Conservation (phyloP, 2,113 vertebrate species). For the Puma concolor region DNA sequence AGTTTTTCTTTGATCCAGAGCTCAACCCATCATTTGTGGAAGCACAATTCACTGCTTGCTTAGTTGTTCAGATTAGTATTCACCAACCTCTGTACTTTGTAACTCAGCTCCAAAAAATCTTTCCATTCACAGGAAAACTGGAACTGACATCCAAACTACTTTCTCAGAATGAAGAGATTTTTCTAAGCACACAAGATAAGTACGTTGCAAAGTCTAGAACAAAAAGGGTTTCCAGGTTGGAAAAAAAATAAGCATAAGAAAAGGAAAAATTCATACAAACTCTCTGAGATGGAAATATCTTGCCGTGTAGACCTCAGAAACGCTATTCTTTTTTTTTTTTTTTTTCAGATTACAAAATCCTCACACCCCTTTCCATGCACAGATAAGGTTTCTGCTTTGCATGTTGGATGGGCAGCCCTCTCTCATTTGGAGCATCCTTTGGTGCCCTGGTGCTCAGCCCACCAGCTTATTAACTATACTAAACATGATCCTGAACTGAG, state of each 20-base stretch:
- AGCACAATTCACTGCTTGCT: not conserved
- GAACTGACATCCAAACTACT: not conserved
- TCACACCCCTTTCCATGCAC: not conserved
- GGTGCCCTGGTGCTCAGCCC: not conserved
- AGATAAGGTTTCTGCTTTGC: not conserved
- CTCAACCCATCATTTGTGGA: not conserved
- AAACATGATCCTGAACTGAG: not conserved
- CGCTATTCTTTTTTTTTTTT: not conserved
- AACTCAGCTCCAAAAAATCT: not conserved
- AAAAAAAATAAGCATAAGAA: not conserved
- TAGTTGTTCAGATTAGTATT: not conserved
- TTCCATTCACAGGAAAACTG: not conserved
- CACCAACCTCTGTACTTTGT: not conserved
- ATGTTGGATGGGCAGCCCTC: accelerated
- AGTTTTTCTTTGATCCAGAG: not conserved
- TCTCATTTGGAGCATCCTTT: not conserved
- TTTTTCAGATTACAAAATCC: not conserved
- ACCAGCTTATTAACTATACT: not conserved
- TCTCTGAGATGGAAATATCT: not conserved
- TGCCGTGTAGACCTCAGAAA: not conserved
- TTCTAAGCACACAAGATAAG: not conserved
- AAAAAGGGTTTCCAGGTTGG: not conserved
- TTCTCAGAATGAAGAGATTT: not conserved
- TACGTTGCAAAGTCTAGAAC: not conserved
- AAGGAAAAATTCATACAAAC: not conserved